Evolutionary conservation across 2,113 vertebrate genomes (phyloP).

Genomic region (Varanus salvator): DNA sequence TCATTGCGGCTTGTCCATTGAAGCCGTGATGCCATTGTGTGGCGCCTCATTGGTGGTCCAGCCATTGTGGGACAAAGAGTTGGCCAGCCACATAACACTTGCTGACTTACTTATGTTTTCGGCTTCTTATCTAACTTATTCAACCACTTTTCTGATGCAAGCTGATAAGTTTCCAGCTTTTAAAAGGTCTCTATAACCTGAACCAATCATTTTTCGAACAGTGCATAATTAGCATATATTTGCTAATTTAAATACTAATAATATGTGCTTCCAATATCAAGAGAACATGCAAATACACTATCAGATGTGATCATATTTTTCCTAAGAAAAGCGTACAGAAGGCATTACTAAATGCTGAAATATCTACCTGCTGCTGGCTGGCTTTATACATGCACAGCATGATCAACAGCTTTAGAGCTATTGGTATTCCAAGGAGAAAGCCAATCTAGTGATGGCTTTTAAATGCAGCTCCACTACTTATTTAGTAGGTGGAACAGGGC

Average conservation of each 20-base stretch:
- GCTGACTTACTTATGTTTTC: background rate
- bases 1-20: background rate
- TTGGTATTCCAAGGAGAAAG: constrained; percentile 43
- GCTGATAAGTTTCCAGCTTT: background rate
- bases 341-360: constrained; percentile 23
- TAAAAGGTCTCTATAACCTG: constrained; percentile 9
- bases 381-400: constrained; percentile 17
- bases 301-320: background rate
- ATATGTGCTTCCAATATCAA: background rate
- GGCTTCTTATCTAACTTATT: background rate
- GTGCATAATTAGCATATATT: background rate
- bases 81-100: background rate
- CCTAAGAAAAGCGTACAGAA: background rate
- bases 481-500: constrained; percentile 46
- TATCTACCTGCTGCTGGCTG: constrained; percentile 22
- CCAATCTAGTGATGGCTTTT: constrained; percentile 30
- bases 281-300: constrained; percentile 26
- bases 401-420: constrained; percentile 44
- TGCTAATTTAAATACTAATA: constrained; percentile 38
- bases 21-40: background rate
- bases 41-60: background rate
- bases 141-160: background rate
- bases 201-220: background rate
- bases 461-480: constrained; percentile 54
- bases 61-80: background rate